Evolutionary conservation across 2,113 vertebrate genomes (phyloP).

Genomic region (Clinocottus analis): DNA sequence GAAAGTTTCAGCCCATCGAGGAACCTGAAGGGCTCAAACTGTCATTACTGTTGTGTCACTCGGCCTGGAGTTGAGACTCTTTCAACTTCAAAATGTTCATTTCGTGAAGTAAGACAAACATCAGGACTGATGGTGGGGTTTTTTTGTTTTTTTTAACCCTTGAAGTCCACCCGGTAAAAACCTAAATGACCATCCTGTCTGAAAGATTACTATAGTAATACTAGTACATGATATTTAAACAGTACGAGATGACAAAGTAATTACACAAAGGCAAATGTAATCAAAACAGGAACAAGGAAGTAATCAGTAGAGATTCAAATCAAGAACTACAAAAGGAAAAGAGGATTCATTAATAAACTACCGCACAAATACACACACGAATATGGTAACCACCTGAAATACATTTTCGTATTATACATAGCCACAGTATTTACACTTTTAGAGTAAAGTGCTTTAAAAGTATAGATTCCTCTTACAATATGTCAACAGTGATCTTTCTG

Average conservation of each 20-base stretch:
- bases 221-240: background rate
- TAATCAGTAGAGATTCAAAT: background rate
- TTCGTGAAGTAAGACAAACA: background rate
- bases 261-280: background rate
- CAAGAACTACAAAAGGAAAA: background rate
- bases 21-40: background rate
- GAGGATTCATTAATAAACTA: background rate
- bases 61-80: background rate
- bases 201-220: background rate
- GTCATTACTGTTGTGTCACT: background rate
- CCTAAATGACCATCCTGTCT: background rate
- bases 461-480: background rate
- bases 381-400: background rate
- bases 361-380: background rate
- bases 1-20: background rate
- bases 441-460: background rate
- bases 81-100: background rate
- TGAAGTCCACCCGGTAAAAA: too few relatives aligned
- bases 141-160: background rate
- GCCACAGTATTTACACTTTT: background rate
- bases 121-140: background rate
- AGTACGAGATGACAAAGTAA: background rate
- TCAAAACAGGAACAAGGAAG: background rate
- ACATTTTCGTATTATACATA: background rate
- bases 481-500: background rate